Conservation (phyloP, 2,797 vertebrate species). For the Coccyzus lansbergi region DNA sequence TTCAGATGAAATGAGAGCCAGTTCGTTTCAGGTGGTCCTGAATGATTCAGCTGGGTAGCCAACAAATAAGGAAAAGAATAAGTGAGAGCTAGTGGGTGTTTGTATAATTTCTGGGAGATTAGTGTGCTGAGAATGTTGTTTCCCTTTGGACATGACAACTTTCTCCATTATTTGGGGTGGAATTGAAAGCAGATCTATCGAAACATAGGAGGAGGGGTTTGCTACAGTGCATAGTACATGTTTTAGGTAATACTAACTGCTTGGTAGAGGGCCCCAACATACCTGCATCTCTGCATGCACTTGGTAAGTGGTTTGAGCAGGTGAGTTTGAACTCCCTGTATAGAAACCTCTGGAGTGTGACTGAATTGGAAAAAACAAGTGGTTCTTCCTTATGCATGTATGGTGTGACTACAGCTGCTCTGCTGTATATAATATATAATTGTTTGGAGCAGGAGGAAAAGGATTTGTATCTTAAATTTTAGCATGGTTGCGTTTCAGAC, state of each 20-base stretch:
- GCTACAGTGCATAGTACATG: too few relatives aligned
- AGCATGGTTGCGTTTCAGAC: not conserved
- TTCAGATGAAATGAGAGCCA: not conserved
- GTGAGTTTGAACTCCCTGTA: not conserved
- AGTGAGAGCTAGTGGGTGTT: not conserved
- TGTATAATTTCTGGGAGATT: not conserved
- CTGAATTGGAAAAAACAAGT: fast-evolving
- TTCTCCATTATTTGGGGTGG: not conserved
- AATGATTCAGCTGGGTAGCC: not conserved
- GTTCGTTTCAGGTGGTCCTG: not conserved
- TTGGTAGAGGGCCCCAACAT: not conserved
- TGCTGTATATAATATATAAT: too few relatives aligned
- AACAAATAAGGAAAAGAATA: not conserved
- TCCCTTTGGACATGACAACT: not conserved
- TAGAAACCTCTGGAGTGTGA: not conserved
- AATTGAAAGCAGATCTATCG: fast-evolving
- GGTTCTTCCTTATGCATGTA: not conserved
- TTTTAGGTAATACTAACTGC: not conserved
- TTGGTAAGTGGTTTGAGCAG: not conserved
- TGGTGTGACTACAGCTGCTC: not conserved
- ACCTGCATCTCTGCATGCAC: not conserved
- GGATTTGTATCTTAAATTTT: not conserved
- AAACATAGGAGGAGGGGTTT: not conserved
- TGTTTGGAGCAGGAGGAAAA: not conserved
- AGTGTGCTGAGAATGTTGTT: not conserved